phyloP scores from a whole-genome alignment of 2,888 invertebrate species.

The Thymelicus acteon region DNA sequence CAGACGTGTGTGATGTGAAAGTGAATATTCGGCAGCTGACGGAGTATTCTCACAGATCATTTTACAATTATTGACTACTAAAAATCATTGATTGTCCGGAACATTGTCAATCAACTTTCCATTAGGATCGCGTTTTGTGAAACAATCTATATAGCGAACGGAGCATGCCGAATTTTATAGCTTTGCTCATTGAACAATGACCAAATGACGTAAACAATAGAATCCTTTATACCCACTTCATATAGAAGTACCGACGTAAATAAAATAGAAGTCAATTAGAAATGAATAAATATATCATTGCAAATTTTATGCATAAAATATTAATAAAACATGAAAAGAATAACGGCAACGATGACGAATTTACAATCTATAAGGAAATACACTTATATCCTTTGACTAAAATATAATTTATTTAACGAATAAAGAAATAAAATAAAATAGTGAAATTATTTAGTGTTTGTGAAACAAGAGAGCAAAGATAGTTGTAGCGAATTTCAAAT shows the following conservation, averaged over 20 bases:
- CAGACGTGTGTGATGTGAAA: slow-evolving; percentile 69
- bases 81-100: slow-evolving; percentile 55
- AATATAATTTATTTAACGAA: no score
- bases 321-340: no score
- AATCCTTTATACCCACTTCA: not conserved
- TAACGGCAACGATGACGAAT: no score
- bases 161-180: slow-evolving; percentile 22
- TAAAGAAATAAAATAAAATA: no score
- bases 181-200: slow-evolving; percentile 17
- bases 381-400: no score
- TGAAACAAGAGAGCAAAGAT: no score
- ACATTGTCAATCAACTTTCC: slow-evolving; percentile 62
- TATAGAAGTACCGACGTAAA: not conserved
- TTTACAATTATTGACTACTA: slow-evolving; percentile 54
- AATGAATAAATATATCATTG: no score
- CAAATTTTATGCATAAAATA: no score
- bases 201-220: not conserved
- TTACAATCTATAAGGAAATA: no score
- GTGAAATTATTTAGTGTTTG: no score
- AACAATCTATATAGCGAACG: slow-evolving; percentile 37
- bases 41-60: slow-evolving; percentile 56
- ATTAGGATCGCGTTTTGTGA: slow-evolving; percentile 49
- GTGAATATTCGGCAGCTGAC: slow-evolving; percentile 61
- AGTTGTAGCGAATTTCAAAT: no score
- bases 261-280: not conserved